Percentiles rank a stretch among this genome's conserved stretches.
Evolutionary conservation across 2,888 invertebrate species (phyloP).

Genomic region (Fragum whitleyi): DNA sequence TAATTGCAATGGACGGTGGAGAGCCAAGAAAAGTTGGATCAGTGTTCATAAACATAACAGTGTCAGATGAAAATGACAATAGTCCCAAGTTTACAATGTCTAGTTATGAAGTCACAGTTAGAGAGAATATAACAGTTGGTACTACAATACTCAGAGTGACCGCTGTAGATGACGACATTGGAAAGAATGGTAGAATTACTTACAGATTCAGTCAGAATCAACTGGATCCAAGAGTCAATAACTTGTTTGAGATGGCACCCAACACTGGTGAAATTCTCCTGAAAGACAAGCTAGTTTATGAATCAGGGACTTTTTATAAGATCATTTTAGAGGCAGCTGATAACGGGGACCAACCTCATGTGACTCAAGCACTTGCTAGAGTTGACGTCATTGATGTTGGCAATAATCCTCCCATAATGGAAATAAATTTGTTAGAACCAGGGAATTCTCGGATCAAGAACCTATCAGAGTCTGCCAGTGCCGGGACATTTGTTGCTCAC

Average conservation of each 20-base stretch:
- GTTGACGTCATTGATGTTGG: conserved; percentile 91
- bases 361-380: conserved; percentile 58
- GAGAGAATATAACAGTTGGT: conserved; percentile 70
- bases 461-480: conserved; percentile 57
- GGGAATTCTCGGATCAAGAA: conserved; percentile 58
- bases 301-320: conserved; percentile 57
- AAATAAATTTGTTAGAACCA: conserved; percentile 60
- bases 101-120: conserved; percentile 72
- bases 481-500: conserved; percentile 67
- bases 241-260: conserved; percentile 56
- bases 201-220: conserved; percentile 84
- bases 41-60: conserved; percentile 73
- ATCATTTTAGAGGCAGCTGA: conserved; percentile 64
- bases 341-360: conserved; percentile 63
- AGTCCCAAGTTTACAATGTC: conserved; percentile 70
- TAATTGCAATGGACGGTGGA: conserved; percentile 79
- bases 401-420: conserved; percentile 93
- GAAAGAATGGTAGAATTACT: conserved; percentile 89
- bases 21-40: conserved; percentile 70
- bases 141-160: conserved; percentile 87
- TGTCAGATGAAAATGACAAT: conserved; percentile 80
- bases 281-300: conserved; percentile 57
- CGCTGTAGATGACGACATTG: conserved; percentile 94
- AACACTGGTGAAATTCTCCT: conserved; percentile 63
- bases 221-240: conserved; percentile 52